Conservation (phyloP, 2,797 vertebrate genomes). For the Protonibea diacanthus region DNA sequence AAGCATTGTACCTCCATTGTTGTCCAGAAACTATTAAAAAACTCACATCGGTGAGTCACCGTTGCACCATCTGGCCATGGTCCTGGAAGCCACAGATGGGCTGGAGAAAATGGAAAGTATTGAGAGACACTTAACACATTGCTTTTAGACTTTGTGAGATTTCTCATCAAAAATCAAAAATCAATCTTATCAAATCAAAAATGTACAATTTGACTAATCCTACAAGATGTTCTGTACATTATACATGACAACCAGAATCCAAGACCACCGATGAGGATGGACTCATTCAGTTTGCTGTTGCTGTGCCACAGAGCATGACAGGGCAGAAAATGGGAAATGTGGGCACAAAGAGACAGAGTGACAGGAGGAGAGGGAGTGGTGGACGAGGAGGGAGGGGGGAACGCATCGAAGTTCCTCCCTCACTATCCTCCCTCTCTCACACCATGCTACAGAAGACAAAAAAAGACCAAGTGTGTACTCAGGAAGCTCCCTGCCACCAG, state of each 20-base stretch:
- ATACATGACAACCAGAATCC: no score
- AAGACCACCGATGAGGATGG: not conserved
- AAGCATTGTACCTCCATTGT: no score
- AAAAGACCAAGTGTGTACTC: conserved; percentile 55
- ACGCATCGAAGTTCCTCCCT: conserved; percentile 4
- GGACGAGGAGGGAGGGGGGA: not conserved
- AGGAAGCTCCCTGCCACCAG: conserved; percentile 41
- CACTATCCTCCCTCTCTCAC: conserved; percentile 33
- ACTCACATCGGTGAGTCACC: not conserved
- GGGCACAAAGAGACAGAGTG: conserved; percentile 30
- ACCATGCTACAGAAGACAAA: conserved; percentile 48
- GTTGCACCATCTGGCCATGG: no score
- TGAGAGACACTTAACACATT: no score
- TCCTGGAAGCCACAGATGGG: no score
- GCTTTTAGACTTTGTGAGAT: no score
- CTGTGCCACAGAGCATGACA: conserved; percentile 53
- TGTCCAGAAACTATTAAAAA: no score
- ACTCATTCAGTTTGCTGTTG: conserved; percentile 28
- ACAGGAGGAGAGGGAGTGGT: conserved; percentile 1
- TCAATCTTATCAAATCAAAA: no score
- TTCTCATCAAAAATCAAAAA: no score
- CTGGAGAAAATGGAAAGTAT: no score
- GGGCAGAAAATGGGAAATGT: conserved; percentile 54
- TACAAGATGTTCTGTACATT: not conserved
- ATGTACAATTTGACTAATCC: not conserved